Evolutionary conservation across 92 coral and sea anemone species (phyloP).

Genomic region (Bergia puertoricense): DNA sequence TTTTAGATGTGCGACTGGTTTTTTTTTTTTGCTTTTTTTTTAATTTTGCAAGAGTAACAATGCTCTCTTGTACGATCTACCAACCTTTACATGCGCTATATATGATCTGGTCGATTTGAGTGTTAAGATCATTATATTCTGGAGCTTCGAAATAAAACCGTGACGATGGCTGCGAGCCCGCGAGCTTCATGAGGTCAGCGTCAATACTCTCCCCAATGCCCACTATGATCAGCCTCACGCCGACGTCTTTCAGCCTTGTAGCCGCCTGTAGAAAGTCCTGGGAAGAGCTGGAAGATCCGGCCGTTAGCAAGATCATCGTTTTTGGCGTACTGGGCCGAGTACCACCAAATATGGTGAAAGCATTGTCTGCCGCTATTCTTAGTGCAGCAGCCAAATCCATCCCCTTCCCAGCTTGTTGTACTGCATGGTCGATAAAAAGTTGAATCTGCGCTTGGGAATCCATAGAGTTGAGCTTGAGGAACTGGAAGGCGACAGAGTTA

Average conservation of each 20-base stretch:
- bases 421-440: slow-evolving; percentile 28
- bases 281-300: slow-evolving; percentile 37
- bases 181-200: slow-evolving; percentile 45
- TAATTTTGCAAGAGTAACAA: neutral
- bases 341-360: slow-evolving; percentile 88
- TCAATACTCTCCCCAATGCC: slow-evolving; percentile 58
- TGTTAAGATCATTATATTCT: slow-evolving; percentile 46
- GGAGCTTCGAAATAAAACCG: slow-evolving; percentile 59
- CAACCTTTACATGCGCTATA: slow-evolving; percentile 75
- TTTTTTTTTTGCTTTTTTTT: neutral
- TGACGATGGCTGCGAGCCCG: slow-evolving; percentile 67
- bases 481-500: slow-evolving; percentile 47
- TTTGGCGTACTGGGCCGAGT: slow-evolving; percentile 78
- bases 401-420: slow-evolving; percentile 48
- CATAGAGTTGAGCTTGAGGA: slow-evolving; percentile 52
- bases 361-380: slow-evolving; percentile 55
- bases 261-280: slow-evolving; percentile 59
- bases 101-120: slow-evolving; percentile 43
- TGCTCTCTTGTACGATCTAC: neutral
- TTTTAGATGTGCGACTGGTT: neutral
- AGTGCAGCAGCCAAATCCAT: slow-evolving; percentile 57
- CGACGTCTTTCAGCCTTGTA: slow-evolving; percentile 69
- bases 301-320: slow-evolving; percentile 70
- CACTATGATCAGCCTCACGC: slow-evolving; percentile 73
- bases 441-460: slow-evolving; percentile 48